A percentile compares a stretch with the other conserved stretches of the same genome.
phyloP scores from a whole-genome alignment of 2,113 vertebrate genomes.

The Cynoglossus semilaevis region DNA sequence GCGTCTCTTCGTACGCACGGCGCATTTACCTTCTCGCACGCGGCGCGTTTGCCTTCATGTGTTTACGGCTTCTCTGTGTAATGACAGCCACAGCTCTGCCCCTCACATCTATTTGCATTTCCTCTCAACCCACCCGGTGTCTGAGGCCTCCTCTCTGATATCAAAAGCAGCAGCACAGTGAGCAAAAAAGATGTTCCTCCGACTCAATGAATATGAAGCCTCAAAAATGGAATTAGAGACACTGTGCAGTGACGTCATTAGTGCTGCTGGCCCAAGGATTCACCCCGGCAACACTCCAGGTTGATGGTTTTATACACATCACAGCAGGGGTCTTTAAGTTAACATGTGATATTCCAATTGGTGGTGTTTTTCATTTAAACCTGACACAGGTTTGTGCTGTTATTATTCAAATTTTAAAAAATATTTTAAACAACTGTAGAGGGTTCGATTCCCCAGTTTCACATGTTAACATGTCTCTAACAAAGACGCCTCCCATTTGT shows the following conservation, averaged over 20 bases:
- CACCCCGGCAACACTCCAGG: constrained; percentile 33
- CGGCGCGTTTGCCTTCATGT: constrained; percentile 61
- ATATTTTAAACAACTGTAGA: too few relatives aligned
- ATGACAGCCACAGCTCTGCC: constrained; percentile 72
- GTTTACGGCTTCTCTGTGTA: constrained; percentile 65
- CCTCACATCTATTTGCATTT: constrained; percentile 73
- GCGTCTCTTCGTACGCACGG: constrained; percentile 58
- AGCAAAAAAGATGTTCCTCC: constrained; percentile 59
- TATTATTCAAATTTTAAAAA: too few relatives aligned
- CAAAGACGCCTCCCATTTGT: too few relatives aligned
- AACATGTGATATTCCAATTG: too few relatives aligned
- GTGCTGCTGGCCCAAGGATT: constrained; percentile 34
- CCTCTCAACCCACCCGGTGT: constrained; percentile 62
- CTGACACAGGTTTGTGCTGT: too few relatives aligned
- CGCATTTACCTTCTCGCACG: constrained; percentile 63
- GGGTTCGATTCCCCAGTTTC: too few relatives aligned
- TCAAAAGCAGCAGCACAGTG: constrained; percentile 63
- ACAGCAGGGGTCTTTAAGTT: too few relatives aligned
- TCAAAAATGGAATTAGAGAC: constrained; percentile 62
- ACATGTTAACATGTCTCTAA: too few relatives aligned
- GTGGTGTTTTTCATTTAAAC: too few relatives aligned
- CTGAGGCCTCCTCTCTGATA: constrained; percentile 67
- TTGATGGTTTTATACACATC: constrained; percentile 39
- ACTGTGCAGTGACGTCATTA: constrained; percentile 56
- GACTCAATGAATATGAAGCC: constrained; percentile 73